Evolutionary conservation across 2,888 invertebrate genomes (phyloP), one percentile per base, ranked within the genome.

Genomic region (Dasypolia templi): DNA sequence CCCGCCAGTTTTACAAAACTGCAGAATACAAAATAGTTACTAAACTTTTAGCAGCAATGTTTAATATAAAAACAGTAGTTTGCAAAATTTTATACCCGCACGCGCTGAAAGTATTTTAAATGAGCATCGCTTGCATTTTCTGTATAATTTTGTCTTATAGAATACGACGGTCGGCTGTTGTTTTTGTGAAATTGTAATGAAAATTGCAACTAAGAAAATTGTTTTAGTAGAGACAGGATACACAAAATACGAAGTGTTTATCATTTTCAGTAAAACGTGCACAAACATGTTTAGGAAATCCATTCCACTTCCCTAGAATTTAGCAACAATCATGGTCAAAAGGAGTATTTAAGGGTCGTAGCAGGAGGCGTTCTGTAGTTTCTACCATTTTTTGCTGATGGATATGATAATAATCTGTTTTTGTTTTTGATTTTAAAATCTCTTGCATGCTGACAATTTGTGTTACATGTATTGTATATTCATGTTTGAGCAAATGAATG

Each of bases 11-110:
- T 46, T 56, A 69, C 56, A 56, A 70, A 75, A 39, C 42, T 46
- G 62, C 46, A 61, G 49, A 72, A 59, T 59, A 59, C 6, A 11
- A 75, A 75, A 75, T 75, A 55, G 51, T 61, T 55, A 39, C n/a
- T 61, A 26, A 39, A 69, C 44, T 55, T 63, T 2, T 51, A n/a
- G 44, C n/a, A 49, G n/a, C 53, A 53, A 29, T 53, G 32, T 77
- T 62, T 51, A 26, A n/a, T 29, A 77, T 58, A 75, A 75, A 75
- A 77, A 77, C 44, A 59, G 51, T 59, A 44, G 70, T 75, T 77
- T 58, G 58, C 74, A 75, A 77, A 75, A 77, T 75, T 58, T 51
- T 39, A 66, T 58, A 11, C 26, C 9, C 26, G 32, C 49, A 49
- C 26, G 49, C 42, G 65, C 56, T 32, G 26, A 77, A 77, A 77